Conservation (phyloP, 2,797 vertebrate genomes). For the Pseudomugil gertrudae region DNA sequence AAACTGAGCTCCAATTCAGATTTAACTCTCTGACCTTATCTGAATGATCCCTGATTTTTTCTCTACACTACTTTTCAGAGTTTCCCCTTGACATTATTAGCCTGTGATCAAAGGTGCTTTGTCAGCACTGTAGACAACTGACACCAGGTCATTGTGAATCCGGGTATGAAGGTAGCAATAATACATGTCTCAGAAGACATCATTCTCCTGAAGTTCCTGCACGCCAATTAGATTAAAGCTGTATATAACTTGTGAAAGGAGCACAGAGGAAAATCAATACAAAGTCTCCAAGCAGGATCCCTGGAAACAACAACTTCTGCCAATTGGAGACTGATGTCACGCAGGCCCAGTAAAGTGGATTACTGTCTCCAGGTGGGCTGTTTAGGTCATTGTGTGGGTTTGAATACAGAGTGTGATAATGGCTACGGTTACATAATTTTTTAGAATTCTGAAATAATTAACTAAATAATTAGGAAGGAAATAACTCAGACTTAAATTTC, state of each 20-base stretch:
- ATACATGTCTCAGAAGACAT: constrained; percentile 64
- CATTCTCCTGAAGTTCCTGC: constrained; percentile 61
- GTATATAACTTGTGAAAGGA: constrained; percentile 71
- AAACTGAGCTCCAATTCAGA: constrained; percentile 5
- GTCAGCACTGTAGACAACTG: constrained; percentile 65
- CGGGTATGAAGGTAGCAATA: constrained; percentile 66
- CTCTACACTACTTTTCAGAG: constrained; percentile 18
- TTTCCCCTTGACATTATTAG: constrained; percentile 36
- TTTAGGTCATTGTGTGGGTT: neutral
- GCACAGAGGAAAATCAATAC: constrained; percentile 69
- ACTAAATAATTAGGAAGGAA: no score
- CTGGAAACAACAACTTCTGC: constrained; percentile 66
- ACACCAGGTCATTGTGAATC: constrained; percentile 62
- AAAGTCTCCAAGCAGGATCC: constrained; percentile 58
- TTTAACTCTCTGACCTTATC: constrained; percentile 3
- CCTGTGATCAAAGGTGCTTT: constrained; percentile 60
- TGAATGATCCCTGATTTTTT: constrained; percentile 24
- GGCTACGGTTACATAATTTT: neutral
- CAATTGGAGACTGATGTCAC: constrained; percentile 60
- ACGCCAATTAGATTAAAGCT: constrained; percentile 76
- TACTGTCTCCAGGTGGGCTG: constrained; percentile 28
- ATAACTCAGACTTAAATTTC: no score
- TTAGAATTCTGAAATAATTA: no score
- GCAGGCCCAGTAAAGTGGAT: constrained; percentile 29
- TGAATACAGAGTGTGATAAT: constrained; percentile 40